phyloP scores from a whole-genome alignment of 2,888 invertebrate species.

The Acleris holmiana region DNA sequence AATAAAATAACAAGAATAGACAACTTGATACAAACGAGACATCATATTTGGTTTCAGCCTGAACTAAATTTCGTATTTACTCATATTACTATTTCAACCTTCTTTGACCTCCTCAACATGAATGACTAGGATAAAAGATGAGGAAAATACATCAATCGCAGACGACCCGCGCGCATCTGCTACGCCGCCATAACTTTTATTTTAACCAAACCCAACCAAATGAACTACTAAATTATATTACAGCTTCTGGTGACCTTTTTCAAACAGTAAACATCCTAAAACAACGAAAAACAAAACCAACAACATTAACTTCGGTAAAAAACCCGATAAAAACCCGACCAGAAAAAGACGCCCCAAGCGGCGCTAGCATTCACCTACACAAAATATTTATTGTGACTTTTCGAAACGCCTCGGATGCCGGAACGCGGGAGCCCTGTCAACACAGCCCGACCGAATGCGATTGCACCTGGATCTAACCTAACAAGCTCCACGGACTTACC shows the following conservation, averaged over 20 bases:
- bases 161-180: too few relatives aligned
- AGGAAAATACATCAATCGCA: too few relatives aligned
- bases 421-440: conserved; percentile 53
- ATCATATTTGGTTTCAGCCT: too few relatives aligned
- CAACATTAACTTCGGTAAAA: neutral
- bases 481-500: conserved; percentile 5
- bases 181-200: too few relatives aligned
- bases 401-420: conserved; percentile 50
- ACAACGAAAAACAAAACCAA: conserved; percentile 1
- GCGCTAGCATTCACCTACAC: conserved; percentile 51
- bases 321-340: conserved; percentile 1
- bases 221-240: too few relatives aligned
- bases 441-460: conserved; percentile 26
- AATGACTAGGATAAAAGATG: too few relatives aligned
- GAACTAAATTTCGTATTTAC: too few relatives aligned
- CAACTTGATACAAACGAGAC: too few relatives aligned
- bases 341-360: conserved; percentile 43
- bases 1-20: too few relatives aligned
- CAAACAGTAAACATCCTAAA: neutral
- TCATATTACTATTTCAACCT: too few relatives aligned
- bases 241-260: neutral
- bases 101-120: too few relatives aligned
- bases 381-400: conserved; percentile 63
- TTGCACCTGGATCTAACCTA: conserved; percentile 13
- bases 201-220: too few relatives aligned